Evolutionary conservation across 1,140 invertebrate species (phyloP).

Genomic region (Bombus turneri): DNA sequence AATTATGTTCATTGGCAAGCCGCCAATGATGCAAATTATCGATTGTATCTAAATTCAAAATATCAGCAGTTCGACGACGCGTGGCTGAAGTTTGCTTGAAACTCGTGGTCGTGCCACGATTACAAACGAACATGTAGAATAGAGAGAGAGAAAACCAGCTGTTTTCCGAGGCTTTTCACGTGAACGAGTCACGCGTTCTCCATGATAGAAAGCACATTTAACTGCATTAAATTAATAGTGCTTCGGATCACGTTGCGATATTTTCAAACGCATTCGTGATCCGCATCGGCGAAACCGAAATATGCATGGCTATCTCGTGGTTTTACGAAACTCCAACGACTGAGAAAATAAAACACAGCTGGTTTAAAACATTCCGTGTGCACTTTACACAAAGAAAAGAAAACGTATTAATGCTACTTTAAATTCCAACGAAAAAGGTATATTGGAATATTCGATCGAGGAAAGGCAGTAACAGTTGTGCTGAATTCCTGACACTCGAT

Average conservation of each 20-base stretch:
- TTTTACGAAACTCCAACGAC: too few species aligned
- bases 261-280: background rate
- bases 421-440: too few species aligned
- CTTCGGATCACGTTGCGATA: background rate
- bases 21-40: constrained; percentile 48
- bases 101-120: background rate
- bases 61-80: background rate
- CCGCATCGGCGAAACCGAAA: constrained; percentile 14
- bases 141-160: too few species aligned
- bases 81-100: background rate
- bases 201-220: constrained; percentile 24
- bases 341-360: background rate
- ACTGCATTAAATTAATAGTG: constrained; percentile 47
- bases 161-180: background rate
- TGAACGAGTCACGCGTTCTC: background rate
- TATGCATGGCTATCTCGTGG: background rate
- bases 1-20: constrained; percentile 36
- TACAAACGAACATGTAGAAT: background rate
- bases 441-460: too few species aligned
- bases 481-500: too few species aligned
- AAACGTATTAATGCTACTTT: background rate
- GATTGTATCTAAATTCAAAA: constrained; percentile 28
- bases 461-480: too few species aligned
- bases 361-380: background rate
- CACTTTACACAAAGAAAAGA: background rate